These are phyloP conservation scores for Sarcophilus harrisii DNA, from an alignment of 2,797 vertebrate genomes.

Conservation along the genomic window DNA sequence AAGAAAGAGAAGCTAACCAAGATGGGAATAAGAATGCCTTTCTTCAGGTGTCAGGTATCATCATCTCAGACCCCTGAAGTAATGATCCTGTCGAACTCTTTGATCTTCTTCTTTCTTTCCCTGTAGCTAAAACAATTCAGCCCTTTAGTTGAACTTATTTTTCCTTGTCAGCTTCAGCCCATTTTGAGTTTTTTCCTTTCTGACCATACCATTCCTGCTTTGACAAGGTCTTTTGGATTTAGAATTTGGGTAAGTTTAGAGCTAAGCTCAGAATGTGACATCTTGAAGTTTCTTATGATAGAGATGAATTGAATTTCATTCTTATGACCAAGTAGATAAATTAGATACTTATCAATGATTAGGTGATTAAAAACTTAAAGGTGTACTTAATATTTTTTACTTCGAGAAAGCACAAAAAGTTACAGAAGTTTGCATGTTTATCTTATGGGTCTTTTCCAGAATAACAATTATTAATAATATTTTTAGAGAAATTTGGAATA, in stretches of 20 bases:
- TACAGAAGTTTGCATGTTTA: neutral
- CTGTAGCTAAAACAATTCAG: neutral
- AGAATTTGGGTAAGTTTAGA: slow-evolving; percentile 32
- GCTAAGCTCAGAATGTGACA: slow-evolving; percentile 2
- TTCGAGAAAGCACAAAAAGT: neutral
- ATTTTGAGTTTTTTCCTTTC: neutral
- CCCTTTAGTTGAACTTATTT: neutral
- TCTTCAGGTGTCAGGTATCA: neutral
- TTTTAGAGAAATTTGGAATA: slow-evolving; percentile 48
- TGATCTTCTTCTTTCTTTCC: neutral
- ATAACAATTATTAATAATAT: slow-evolving; percentile 3
- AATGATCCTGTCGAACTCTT: neutral
- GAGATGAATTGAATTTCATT: slow-evolving; percentile 26
- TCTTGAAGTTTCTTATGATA: neutral
- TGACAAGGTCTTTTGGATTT: slow-evolving; percentile 36
- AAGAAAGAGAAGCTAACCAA: neutral
- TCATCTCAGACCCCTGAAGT: neutral
- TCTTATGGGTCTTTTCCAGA: neutral
- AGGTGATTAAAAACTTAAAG: slow-evolving; percentile 36
- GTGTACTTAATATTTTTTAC: slow-evolving; percentile 33
- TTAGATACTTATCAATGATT: slow-evolving; percentile 4
- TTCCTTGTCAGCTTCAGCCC: neutral
- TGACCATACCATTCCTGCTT: slow-evolving; percentile 35
- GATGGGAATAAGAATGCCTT: neutral
- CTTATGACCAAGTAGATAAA: slow-evolving; percentile 19